A percentile compares a stretch with the other conserved stretches of the same genome.
Conservation (phyloP, 1,140 invertebrate species). For the Pantala flavescens region DNA sequence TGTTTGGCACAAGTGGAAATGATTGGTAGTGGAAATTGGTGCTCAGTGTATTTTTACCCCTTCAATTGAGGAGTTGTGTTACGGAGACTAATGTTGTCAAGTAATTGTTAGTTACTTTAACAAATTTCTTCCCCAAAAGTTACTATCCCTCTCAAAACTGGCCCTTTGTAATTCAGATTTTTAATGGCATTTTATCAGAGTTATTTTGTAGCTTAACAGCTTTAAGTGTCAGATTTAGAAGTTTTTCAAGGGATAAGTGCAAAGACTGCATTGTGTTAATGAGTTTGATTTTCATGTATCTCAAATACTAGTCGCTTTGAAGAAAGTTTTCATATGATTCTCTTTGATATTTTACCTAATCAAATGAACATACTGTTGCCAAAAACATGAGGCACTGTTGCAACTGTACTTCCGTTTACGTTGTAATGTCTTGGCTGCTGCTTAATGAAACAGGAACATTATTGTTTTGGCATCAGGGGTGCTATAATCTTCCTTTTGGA, state of each 20-base stretch:
- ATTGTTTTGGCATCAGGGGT: too few species aligned
- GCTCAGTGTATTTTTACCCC: slow-evolving; percentile 6
- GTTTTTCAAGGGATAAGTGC: background rate
- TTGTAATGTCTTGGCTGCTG: background rate
- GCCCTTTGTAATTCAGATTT: background rate
- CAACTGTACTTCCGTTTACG: background rate
- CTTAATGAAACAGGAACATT: too few species aligned
- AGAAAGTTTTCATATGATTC: background rate
- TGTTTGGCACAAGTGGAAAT: background rate
- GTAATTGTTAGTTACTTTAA: background rate
- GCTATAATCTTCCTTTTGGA: background rate
- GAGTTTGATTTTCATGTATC: background rate
- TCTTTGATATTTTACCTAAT: background rate
- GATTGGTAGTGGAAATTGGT: background rate
- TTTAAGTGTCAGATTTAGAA: background rate
- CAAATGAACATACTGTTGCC: background rate
- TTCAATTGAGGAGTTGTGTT: background rate
- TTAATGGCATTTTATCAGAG: background rate
- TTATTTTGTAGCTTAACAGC: background rate
- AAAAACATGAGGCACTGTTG: background rate
- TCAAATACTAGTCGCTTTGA: background rate
- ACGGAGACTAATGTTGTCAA: background rate
- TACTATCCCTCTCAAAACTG: background rate
- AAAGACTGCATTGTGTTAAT: background rate
- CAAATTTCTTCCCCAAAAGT: background rate